Conservation (phyloP, 2,113 vertebrate genomes). For the Numida meleagris region DNA sequence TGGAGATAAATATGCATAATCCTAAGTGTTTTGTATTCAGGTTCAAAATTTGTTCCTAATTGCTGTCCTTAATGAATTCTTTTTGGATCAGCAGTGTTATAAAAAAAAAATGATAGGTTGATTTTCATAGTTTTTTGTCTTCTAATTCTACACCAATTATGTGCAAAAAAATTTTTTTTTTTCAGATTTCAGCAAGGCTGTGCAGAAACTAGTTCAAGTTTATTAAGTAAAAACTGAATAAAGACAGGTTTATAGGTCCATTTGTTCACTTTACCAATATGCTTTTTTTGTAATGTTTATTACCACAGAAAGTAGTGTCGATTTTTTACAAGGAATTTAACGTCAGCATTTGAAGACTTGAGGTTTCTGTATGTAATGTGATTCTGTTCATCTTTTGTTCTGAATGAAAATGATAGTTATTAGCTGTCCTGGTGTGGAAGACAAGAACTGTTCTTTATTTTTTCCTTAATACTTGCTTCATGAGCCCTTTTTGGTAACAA, state of each 20-base stretch:
- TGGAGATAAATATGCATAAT: constrained; percentile 26
- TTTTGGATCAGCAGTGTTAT: not conserved
- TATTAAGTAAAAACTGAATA: not conserved
- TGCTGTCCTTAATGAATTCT: not conserved
- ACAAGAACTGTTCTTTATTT: no score
- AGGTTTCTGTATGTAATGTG: not conserved
- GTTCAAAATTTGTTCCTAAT: not conserved
- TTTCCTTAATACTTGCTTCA: no score
- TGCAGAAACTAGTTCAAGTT: not conserved
- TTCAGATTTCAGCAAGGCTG: not conserved
- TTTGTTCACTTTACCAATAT: not conserved
- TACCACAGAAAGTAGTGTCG: not conserved
- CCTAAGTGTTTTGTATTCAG: not conserved
- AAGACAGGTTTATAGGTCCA: not conserved
- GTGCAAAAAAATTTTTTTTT: not conserved
- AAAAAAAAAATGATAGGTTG: not conserved
- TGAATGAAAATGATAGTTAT: not conserved
- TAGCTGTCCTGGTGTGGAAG: no score
- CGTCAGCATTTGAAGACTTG: not conserved
- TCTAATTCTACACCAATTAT: not conserved
- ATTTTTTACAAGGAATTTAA: not conserved
- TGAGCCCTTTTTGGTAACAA: no score
- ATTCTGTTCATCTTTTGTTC: not conserved
- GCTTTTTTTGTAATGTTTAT: not conserved
- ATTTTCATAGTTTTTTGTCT: not conserved